Percentiles rank a stretch among this genome's conserved stretches.
These are phyloP conservation scores for Zeuzera pyrina DNA, from an alignment of 2,888 invertebrate genomes.

Conservation along the genomic window DNA sequence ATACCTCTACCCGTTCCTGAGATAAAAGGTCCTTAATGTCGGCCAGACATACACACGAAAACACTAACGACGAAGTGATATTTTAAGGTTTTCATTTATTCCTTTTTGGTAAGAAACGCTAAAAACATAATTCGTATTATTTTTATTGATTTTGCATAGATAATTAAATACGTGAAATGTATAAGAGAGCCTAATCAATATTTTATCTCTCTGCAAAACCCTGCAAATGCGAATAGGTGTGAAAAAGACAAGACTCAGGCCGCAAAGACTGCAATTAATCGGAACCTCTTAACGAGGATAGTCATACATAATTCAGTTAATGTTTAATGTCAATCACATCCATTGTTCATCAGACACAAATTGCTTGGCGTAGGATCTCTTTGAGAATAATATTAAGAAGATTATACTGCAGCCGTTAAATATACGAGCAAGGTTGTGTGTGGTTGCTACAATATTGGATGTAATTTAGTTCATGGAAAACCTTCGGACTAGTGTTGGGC, in stretches of 20 bases:
- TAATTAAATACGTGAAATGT: too few relatives aligned
- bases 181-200: too few relatives aligned
- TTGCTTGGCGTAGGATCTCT: conserved; percentile 49
- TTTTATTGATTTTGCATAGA: too few relatives aligned
- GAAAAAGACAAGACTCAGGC: conserved; percentile 50
- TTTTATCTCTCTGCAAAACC: conserved; percentile 33
- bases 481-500: too few relatives aligned
- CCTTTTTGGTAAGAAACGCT: too few relatives aligned
- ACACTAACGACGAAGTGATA: too few relatives aligned
- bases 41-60: too few relatives aligned
- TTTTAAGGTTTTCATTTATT: too few relatives aligned
- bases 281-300: conserved; percentile 46
- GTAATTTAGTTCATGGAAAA: conserved; percentile 52
- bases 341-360: conserved; percentile 58
- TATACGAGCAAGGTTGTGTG: conserved; percentile 40
- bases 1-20: too few relatives aligned
- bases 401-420: conserved; percentile 18
- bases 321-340: conserved; percentile 45
- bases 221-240: conserved; percentile 40
- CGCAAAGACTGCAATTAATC: conserved; percentile 46
- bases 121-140: too few relatives aligned
- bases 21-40: too few relatives aligned
- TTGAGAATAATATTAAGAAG: conserved; percentile 32
- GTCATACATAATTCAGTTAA: conserved; percentile 58
- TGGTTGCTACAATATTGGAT: conserved; percentile 28